Conservation (phyloP, 2,888 invertebrate genomes). For the Synanthedon andrenaeformis region DNA sequence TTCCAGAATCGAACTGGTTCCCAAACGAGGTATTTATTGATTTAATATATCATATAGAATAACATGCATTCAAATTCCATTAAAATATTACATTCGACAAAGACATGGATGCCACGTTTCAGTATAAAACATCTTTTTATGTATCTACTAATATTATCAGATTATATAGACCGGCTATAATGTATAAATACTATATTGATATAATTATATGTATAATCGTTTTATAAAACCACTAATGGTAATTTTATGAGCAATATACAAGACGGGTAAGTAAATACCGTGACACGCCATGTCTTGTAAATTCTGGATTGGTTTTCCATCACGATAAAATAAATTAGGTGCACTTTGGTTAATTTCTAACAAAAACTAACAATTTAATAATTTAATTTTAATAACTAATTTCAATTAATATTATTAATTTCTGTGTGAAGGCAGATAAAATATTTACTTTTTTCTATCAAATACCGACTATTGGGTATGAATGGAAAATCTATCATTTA, state of each 20-base stretch:
- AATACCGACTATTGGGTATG: no score
- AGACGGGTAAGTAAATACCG: slow-evolving; percentile 6
- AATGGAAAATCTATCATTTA: no score
- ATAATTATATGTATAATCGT: neutral
- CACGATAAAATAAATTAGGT: slow-evolving; percentile 22
- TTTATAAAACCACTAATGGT: neutral
- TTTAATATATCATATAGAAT: slow-evolving; percentile 54
- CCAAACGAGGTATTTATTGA: slow-evolving; percentile 67
- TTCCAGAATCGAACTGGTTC: slow-evolving; percentile 19
- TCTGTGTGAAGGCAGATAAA: no score
- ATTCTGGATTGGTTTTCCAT: slow-evolving; percentile 10
- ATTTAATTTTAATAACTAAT: no score
- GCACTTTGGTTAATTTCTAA: no score
- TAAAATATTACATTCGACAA: slow-evolving; percentile 53
- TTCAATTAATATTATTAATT: no score
- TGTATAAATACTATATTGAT: neutral
- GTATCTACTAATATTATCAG: neutral
- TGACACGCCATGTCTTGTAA: slow-evolving; percentile 38
- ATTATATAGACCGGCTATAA: neutral
- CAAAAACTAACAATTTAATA: no score
- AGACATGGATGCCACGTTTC: slow-evolving; percentile 41
- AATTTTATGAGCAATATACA: neutral
- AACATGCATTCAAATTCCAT: slow-evolving; percentile 70
- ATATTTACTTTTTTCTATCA: no score
- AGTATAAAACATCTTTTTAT: neutral